Base-by-base conservation (phyloP, 2,888 invertebrate genomes). In the Melanostoma mellinum region DNA sequence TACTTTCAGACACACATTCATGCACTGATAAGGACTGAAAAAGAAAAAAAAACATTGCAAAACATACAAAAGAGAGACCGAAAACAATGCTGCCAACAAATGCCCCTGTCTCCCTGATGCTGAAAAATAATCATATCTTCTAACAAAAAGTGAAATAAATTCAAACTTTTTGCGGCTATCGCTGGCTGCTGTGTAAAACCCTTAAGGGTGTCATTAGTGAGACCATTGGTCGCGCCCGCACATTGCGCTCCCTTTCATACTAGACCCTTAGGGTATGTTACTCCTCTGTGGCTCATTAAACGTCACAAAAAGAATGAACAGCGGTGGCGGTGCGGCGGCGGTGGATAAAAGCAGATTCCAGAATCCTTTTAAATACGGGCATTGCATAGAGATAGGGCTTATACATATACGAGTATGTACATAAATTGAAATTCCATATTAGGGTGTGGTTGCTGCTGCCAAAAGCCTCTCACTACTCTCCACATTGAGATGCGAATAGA, bases 401-500 rank as follows among this genome's bases (percentile, higher is more conserved):
- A 20, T 20, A 10, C 2, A 44, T 55, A 53, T 30, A 46, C 8
- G 6, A 3, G 9, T 32, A 52, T 35, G 30, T n/a, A 32, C 36
- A 71, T 67, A 69, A 48, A 63, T 10, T n/a, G 30, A 53, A 76
- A 72, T 76, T 67, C 72, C 55, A 68, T 36, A 50, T 48, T 73
- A 68, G 82, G 82, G 82, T 73, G 82, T 78, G 82, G 82, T 68
- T 65, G 65, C 4, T 67, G 75, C 71, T 76, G 76, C 76, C 71
- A 76, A 81, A 81, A 76, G 55, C 38, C 38, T 67, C 53, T 55
- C 8, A 42, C 6, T 8, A 65, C 50, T 61, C 38, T 30, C 10
- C 30, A 20, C 40, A 52, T 52, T 32, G 46, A 38, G 48, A 44
- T 30, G 55, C 42, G 48, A 74, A 58, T 44, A 32, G 58, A 48